Base-by-base conservation (phyloP, 1,140 invertebrate species). In the Apocrypta bakeri region DNA sequence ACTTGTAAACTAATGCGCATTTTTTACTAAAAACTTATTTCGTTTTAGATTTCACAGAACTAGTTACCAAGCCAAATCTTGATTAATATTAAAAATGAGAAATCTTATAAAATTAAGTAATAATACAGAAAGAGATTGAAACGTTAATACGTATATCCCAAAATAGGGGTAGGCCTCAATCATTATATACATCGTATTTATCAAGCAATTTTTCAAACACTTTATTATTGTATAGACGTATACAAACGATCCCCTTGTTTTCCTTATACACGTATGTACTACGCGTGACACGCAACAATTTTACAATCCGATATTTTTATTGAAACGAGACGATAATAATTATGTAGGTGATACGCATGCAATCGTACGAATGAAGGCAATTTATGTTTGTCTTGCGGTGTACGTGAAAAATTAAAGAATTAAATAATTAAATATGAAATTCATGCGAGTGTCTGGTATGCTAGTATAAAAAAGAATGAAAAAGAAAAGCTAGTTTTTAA, bases 11-110 rank as follows among this genome's bases (percentile, higher is more conserved):
- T 84, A 71, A 80, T 78, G 64, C 66, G 73, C 82, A 83, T 56
- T 79, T 74, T 79, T 74, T 61, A 84, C 42, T 56, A 66, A 79
- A 80, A 81, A 85, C 79, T 73, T 88, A 88, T 88, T 88, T 89
- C 89, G 88, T 88, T 83, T 88, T 88, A 89, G 84, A 86, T 66
- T 85, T 87, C 87, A 81, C 24, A 77, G n/a, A 77, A 75, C 85
- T 88, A 90, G 89, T 90, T 90, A 90, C 87, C 89, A 90, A 89
- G 88, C 87, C 88, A 90, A 90, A 88, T 88, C 87, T 87, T 88
- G 88, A 86, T 77, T 88, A 88, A 84, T 88, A 85, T 82, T 87
- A 84, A 81, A 86, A 83, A 24, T 78, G 75, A 6, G 73, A 24
- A 76, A 75, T 11, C 8, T 27, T 83, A 68, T 83, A 11, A 17